These are phyloP conservation scores for Nemoura dubitans DNA, from an alignment of 2,888 invertebrate genomes.

Conservation along the genomic window DNA sequence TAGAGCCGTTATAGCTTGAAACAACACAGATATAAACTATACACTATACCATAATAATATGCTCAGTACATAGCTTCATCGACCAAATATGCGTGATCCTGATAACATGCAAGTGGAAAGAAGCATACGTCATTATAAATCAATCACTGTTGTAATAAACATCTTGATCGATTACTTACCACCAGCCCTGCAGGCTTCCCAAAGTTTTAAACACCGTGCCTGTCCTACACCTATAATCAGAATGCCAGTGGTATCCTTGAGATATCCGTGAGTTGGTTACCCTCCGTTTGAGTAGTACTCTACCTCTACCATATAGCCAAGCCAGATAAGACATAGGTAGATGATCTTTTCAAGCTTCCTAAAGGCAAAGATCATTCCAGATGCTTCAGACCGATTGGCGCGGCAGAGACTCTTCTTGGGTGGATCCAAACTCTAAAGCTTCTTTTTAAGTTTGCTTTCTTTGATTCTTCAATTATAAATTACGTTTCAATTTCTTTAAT, in stretches of 20 bases:
- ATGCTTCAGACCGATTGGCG: neutral
- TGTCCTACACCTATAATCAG: neutral
- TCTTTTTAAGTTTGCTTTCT: neutral
- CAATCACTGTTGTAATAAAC: constrained; percentile 1
- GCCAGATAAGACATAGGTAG: neutral
- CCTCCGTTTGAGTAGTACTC: neutral
- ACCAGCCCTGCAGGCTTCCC: neutral
- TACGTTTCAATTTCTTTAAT: neutral
- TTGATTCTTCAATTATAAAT: neutral
- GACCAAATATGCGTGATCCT: neutral
- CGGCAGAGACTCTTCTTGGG: too few relatives aligned
- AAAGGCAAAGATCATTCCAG: neutral
- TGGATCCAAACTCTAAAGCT: too few relatives aligned
- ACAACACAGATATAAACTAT: too few relatives aligned
- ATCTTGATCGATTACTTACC: constrained; percentile 12
- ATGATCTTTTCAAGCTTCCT: neutral
- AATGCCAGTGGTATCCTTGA: constrained; percentile 5
- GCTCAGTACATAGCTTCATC: neutral
- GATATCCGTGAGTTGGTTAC: neutral
- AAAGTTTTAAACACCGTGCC: neutral
- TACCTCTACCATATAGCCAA: neutral
- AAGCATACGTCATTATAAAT: constrained; percentile 7
- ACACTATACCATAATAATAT: neutral
- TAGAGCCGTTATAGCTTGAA: too few relatives aligned
- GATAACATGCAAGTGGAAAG: constrained; percentile 7